Conservation (phyloP, 2,888 invertebrate species). For the Ophion ellenae region DNA sequence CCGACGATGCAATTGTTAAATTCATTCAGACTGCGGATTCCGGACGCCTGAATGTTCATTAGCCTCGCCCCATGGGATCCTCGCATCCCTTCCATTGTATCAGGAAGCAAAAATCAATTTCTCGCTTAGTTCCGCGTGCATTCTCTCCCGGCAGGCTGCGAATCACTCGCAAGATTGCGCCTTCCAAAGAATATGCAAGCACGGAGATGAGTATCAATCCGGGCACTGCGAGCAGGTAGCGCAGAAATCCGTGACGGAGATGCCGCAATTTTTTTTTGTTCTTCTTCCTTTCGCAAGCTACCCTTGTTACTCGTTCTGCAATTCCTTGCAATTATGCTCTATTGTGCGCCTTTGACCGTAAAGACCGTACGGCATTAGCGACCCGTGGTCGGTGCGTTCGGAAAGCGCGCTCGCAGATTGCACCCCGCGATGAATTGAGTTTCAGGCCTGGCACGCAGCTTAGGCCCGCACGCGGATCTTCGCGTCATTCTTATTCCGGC, state of each 20-base stretch:
- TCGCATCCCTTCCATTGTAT: too few species aligned
- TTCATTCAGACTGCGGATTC: too few species aligned
- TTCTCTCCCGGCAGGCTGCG: too few species aligned
- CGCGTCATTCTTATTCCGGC: constrained; percentile 1
- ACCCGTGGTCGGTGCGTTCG: background rate
- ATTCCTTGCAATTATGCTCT: background rate
- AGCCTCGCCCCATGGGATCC: too few species aligned
- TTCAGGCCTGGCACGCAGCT: background rate
- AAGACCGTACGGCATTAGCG: background rate
- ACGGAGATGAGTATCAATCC: background rate
- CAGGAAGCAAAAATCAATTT: too few species aligned
- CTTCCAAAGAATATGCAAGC: too few species aligned
- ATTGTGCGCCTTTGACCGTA: background rate
- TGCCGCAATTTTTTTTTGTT: background rate
- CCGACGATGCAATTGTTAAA: too few species aligned
- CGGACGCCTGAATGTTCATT: too few species aligned
- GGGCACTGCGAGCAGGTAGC: background rate
- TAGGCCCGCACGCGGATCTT: background rate
- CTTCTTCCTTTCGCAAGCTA: too few species aligned
- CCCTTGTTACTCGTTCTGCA: too few species aligned
- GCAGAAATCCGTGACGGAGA: background rate
- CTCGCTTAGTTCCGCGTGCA: too few species aligned
- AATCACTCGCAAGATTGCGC: too few species aligned
- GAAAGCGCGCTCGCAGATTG: constrained; percentile 4
- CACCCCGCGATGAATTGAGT: background rate